Percentiles rank a stretch among this genome's conserved stretches.
Conservation (phyloP, 2,113 vertebrate genomes). For the Otolemur garnettii region DNA sequence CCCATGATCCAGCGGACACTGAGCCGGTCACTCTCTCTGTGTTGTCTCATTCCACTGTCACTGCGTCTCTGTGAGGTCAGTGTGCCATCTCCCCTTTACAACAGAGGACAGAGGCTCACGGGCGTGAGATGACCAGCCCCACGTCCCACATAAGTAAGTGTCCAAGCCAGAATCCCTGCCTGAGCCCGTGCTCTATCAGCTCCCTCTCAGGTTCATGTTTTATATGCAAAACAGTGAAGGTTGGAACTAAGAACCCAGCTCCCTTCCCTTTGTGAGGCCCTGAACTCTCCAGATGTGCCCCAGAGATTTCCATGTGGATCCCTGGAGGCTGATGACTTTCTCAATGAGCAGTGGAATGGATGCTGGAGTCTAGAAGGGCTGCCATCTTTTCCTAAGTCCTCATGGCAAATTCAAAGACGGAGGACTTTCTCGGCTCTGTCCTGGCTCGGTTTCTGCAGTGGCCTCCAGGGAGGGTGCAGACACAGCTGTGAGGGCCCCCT, state of each 20-base stretch:
- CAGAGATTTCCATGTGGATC: neutral
- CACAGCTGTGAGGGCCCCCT: accelerated
- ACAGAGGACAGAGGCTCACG: accelerated
- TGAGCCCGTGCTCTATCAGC: neutral
- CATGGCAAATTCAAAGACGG: neutral
- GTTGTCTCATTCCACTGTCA: accelerated
- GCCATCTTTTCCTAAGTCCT: neutral
- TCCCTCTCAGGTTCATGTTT: neutral
- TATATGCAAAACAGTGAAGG: neutral
- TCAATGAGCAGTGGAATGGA: neutral
- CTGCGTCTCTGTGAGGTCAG: neutral
- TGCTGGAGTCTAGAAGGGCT: accelerated
- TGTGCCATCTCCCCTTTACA: accelerated
- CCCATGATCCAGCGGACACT: accelerated
- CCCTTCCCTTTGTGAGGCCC: neutral
- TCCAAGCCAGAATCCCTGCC: neutral
- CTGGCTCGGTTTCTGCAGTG: neutral
- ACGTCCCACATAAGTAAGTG: accelerated
- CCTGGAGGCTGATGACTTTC: neutral
- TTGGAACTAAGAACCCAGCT: neutral
- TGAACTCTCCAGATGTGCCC: neutral
- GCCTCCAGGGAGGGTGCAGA: neutral
- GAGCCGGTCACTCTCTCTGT: neutral
- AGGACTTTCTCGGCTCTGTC: neutral
- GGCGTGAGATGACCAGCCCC: too few species aligned